These are phyloP conservation scores for Nothoprocta perdicaria DNA, from an alignment of 2,113 vertebrate genomes.

Conservation along the genomic window DNA sequence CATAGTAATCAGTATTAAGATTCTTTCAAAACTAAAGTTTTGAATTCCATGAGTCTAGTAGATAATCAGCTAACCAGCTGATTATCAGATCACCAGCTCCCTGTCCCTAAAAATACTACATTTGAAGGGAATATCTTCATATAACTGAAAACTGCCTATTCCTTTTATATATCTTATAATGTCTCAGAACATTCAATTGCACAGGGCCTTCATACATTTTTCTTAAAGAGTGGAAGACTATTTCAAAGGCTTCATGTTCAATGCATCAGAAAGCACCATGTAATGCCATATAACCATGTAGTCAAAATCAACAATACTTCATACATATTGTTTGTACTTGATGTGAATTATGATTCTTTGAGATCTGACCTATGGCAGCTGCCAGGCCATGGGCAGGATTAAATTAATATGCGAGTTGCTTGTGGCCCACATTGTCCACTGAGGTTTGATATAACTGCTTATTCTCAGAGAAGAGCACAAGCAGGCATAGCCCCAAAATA, in stretches of 20 bases:
- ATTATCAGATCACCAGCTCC: not conserved
- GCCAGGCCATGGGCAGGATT: not conserved
- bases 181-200: not conserved
- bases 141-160: not conserved
- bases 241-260: not conserved
- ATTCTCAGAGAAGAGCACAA: not conserved
- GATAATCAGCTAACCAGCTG: no score
- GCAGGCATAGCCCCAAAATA: not conserved
- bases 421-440: not conserved
- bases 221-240: not conserved
- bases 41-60: not conserved
- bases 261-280: not conserved
- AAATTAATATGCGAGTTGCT: not conserved
- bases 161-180: not conserved
- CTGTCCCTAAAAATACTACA: not conserved
- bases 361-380: not conserved
- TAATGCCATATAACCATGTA: not conserved
- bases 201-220: not conserved
- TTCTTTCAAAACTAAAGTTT: not conserved
- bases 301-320: not conserved
- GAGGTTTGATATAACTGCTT: not conserved
- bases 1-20: not conserved
- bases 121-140: not conserved
- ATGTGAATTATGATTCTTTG: slow-evolving; percentile 17
- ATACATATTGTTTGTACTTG: not conserved